Percentiles rank a stretch among this genome's conserved stretches.
phyloP scores from a whole-genome alignment of 2,888 invertebrate genomes.

The Diarsia dahlii region DNA sequence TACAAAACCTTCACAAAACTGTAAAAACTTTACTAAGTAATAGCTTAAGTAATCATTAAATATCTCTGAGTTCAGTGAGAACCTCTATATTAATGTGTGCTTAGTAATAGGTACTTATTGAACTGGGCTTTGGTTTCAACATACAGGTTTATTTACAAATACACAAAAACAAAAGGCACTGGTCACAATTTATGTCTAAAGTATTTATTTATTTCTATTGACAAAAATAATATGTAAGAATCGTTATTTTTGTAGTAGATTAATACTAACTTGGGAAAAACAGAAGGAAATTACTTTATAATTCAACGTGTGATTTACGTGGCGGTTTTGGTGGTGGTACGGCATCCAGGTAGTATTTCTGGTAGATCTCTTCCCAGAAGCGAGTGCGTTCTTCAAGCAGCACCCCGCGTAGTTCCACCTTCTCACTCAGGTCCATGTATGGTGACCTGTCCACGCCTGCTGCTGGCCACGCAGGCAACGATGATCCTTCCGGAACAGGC shows the following conservation, averaged over 20 bases:
- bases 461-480: constrained; percentile 68
- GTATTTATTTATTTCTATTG: not conserved
- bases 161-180: not conserved
- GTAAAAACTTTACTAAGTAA: no score
- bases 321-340: constrained; percentile 35
- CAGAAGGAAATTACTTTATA: not conserved
- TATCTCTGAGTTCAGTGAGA: no score
- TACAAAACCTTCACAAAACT: no score
- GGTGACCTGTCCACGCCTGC: constrained; percentile 59
- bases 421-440: constrained; percentile 66
- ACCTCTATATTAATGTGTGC: no score
- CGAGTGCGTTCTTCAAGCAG: constrained; percentile 58
- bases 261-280: not conserved
- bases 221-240: not conserved
- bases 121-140: no score
- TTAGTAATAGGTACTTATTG: no score
- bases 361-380: constrained; percentile 70
- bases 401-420: constrained; percentile 60
- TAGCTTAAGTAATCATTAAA: no score
- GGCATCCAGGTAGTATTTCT: constrained; percentile 59
- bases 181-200: not conserved
- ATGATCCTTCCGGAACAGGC: constrained; percentile 69
- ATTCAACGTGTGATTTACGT: not conserved
- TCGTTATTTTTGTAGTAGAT: no score
- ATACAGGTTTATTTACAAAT: no score